Evolutionary conservation across 2,888 invertebrate genomes (phyloP), one percentile per base, ranked within the genome.

Genomic region (Antheraea assamensis): DNA sequence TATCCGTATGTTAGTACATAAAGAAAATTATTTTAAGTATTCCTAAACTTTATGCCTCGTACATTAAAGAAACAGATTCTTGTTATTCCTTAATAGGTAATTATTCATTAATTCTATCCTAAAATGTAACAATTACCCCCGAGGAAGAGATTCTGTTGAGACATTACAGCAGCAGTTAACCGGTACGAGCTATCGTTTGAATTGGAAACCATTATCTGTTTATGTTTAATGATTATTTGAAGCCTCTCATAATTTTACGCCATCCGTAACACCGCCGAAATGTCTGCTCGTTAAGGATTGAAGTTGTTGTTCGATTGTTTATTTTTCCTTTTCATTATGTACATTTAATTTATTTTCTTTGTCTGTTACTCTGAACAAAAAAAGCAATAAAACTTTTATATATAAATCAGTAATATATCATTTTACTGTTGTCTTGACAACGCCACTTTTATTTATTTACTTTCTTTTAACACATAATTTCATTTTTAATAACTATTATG

Each of bases 181-280:
- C 90, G 89, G 83, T 85, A 88, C 83, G 89, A 88, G 90, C 92
- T 85, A 92, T 92, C 91, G 91, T 89, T 90, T 87, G 86, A 89
- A 93, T 90, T 90, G 90, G 91, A 89, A 90, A 90, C 91, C 91
- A 90, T 93, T 93, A 90, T 87, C 86, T 89, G 90, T 92, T 93
- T 92, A 92, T 91, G 90, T 92, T 91, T 92, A 92, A 93, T 92
- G 91, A 90, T 92, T 91, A 91, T 92, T 92, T 91, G 88, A 90
- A 92, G 88, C 88, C 87, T 82, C 88, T 88, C 90, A 89, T 93
- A 92, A 93, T 91, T 90, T 89, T 88, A 84, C 83, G 83, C 87
- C 88, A 87, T 91, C 92, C 85, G 88, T 90, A 88, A 90, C 91
- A 86, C 85, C 81, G 81, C 76, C 81, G 78, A 80, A 87, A 87